Evolutionary conservation across 1,140 invertebrate genomes (phyloP).

Genomic region (Drosophila tristis): DNA sequence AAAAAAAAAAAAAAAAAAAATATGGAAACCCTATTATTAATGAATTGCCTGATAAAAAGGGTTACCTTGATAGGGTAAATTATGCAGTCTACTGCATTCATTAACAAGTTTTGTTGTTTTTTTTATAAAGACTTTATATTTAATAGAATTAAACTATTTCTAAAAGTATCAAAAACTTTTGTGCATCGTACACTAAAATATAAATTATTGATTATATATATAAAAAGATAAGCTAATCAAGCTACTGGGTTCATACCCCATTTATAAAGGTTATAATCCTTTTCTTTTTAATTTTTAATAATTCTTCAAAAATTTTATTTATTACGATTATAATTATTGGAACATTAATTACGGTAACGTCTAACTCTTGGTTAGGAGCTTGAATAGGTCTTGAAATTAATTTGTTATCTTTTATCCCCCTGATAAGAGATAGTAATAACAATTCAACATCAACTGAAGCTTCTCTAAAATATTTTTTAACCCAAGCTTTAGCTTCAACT

Average conservation of each 20-base stretch:
- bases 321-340: constrained; percentile 84
- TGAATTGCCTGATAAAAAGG: too few species aligned
- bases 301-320: constrained; percentile 85
- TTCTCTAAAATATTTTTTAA: constrained; percentile 85
- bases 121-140: constrained; percentile 72
- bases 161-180: constrained; percentile 86
- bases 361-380: constrained; percentile 85
- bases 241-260: constrained; percentile 85
- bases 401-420: constrained; percentile 85
- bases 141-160: constrained; percentile 85
- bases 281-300: constrained; percentile 84
- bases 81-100: constrained; percentile 10
- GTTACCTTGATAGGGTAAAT: constrained; percentile 86
- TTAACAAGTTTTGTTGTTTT: constrained; percentile 19
- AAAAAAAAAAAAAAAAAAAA: too few species aligned
- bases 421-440: constrained; percentile 84
- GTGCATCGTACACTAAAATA: constrained; percentile 85
- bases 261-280: constrained; percentile 84
- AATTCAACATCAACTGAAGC: constrained; percentile 80
- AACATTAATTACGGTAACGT: constrained; percentile 85
- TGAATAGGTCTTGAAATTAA: constrained; percentile 87
- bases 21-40: too few species aligned
- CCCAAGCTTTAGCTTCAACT: constrained; percentile 84
- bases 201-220: constrained; percentile 64
- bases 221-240: constrained; percentile 85